Evolutionary conservation across 2,797 vertebrate genomes (phyloP), one percentile per base, ranked within the genome.

Genomic region (Aeoliscus strigatus): DNA sequence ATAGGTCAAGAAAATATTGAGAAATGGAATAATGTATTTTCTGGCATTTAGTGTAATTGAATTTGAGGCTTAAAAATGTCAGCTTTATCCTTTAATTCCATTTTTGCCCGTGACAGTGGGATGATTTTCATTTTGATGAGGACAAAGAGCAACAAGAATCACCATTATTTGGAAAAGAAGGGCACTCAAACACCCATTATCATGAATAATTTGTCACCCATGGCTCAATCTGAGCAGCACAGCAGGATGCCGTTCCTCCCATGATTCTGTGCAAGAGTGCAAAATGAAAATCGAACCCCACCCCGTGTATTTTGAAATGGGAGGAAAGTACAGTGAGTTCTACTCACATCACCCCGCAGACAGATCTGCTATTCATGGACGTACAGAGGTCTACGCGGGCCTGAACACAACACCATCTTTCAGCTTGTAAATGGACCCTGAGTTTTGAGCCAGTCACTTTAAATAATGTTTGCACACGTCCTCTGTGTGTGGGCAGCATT

Each of bases 251-350:
- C 13, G 2, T 45, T 42, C 30, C 48, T 38, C 28, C 8, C 16
- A 10, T 10, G 27, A 41, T 27, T 28, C 46, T 49, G 56, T 41
- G 34, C 54, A 47, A 53, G 9, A 14, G 8, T 11, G 44, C 53
- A 65, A 64, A 69, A 57, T 54, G 51, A 66, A 64, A 77, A 64
- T 54, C 32, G 58, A 57, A 14, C 47, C 39, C 14, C 8, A 28
- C 13, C 3, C 2, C 9, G 2, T 30, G 8, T 23, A 31, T 25
- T 16, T 16, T 17, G 23, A 54, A 32, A 12, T 4, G 14, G 1
- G 15, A 61, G n/a, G n/a, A 21, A 39, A 46, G 18, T 12, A 25
- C 50, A 31, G 50, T 1, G 16, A 14, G 40, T 40, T 61, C 39
- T 24, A 52, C 33, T 52, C 39, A 14, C 9, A 5, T 7, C 1